phyloP scores from a whole-genome alignment of 2,797 vertebrate genomes.

The Acrossocheilus fasciatus region DNA sequence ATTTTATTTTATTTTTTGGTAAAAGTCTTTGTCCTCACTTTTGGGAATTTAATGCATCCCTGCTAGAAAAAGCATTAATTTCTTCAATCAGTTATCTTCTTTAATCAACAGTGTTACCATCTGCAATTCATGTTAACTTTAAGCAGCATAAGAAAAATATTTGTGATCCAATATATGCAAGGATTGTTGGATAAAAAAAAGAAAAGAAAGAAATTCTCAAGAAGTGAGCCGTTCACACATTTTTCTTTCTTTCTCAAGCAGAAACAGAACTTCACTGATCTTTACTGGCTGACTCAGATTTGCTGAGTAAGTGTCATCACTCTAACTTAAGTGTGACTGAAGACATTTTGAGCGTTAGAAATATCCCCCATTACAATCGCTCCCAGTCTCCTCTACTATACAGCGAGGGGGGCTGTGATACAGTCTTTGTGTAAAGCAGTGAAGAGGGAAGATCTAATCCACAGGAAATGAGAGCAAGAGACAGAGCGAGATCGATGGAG shows the following conservation, averaged over 20 bases:
- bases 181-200: not conserved
- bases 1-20: not conserved
- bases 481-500: slow-evolving; percentile 39
- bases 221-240: not conserved
- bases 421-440: slow-evolving; percentile 22
- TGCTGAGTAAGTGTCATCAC: not conserved
- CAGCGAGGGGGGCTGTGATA: not conserved
- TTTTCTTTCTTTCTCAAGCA: not conserved
- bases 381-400: not conserved
- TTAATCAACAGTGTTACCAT: not conserved
- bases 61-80: not conserved
- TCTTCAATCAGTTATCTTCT: not conserved
- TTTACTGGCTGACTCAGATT: not conserved
- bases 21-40: not conserved
- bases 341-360: slow-evolving; percentile 14
- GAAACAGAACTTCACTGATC: not conserved
- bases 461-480: slow-evolving; percentile 26
- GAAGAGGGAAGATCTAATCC: slow-evolving; percentile 40
- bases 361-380: not conserved
- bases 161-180: not conserved
- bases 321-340: slow-evolving; percentile 22
- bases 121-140: not conserved
- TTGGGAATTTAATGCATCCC: not conserved
- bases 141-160: not conserved
- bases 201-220: not conserved